Conservation (phyloP, 37 sponge, comb jelly and placozoan genomes). For the Hormiphora californensis region DNA sequence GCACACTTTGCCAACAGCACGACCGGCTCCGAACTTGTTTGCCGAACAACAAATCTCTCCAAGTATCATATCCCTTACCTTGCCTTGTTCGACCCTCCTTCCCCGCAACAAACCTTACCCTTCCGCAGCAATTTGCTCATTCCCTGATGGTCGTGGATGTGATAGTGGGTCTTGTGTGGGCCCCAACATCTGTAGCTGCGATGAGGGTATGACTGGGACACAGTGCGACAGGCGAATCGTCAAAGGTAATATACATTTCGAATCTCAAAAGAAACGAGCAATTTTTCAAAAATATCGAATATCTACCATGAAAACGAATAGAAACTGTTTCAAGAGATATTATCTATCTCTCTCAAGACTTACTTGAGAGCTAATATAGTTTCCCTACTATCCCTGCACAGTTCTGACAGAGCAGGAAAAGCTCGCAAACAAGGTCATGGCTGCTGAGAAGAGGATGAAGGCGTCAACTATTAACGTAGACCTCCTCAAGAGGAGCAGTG, state of each 20-base stretch:
- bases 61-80: too few species aligned
- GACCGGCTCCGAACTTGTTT: too few species aligned
- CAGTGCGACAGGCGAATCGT: background rate
- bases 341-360: too few species aligned
- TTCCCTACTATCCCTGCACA: background rate
- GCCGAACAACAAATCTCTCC: too few species aligned
- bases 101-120: too few species aligned
- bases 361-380: too few species aligned
- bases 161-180: background rate
- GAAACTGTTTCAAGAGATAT: too few species aligned
- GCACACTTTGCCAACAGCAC: too few species aligned
- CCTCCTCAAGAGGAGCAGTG: background rate
- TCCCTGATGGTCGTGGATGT: background rate
- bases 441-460: conserved; percentile 2
- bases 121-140: conserved; percentile 21
- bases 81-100: too few species aligned
- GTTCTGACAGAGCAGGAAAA: background rate
- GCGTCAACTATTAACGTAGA: background rate
- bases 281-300: too few species aligned
- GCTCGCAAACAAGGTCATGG: background rate
- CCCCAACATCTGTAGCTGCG: conserved; percentile 38
- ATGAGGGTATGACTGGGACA: background rate
- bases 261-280: too few species aligned
- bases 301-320: too few species aligned
- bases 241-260: background rate